Evolutionary conservation across 1,140 invertebrate species (phyloP).

Genomic region (Mizuhopecten yessoensis): DNA sequence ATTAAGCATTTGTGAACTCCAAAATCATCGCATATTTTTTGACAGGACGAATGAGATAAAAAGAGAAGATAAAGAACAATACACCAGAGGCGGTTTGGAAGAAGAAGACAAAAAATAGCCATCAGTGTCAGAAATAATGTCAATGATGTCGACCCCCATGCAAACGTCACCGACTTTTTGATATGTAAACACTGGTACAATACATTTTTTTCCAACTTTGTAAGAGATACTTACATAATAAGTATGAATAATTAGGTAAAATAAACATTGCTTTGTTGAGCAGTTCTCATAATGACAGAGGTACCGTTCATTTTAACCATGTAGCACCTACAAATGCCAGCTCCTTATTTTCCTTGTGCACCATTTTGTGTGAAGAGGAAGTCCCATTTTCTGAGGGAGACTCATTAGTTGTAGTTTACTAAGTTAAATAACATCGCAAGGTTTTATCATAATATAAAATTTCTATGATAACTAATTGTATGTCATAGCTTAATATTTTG

Average conservation of each 20-base stretch:
- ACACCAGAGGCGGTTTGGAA: too few relatives aligned
- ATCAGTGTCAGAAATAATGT: too few relatives aligned
- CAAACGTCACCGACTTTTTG: not conserved
- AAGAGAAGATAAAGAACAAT: too few relatives aligned
- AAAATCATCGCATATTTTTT: too few relatives aligned
- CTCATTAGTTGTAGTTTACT: not conserved
- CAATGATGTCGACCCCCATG: not conserved
- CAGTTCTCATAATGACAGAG: not conserved
- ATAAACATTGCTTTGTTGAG: not conserved
- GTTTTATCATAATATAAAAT: not conserved
- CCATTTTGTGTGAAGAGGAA: not conserved
- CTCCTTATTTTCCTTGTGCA: too few relatives aligned
- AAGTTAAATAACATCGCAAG: not conserved
- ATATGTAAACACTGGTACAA: not conserved
- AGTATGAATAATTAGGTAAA: not conserved
- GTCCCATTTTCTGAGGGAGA: not conserved
- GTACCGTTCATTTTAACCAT: not conserved
- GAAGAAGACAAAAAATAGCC: too few relatives aligned
- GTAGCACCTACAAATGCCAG: not conserved
- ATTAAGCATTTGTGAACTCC: too few relatives aligned
- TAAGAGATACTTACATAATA: not conserved
- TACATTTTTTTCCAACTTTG: not conserved
- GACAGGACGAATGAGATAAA: too few relatives aligned
- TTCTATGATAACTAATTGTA: not conserved
- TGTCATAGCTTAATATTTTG: not conserved